Percentiles rank a stretch among this genome's conserved stretches.
These are phyloP conservation scores for Caiman crocodilus DNA, from an alignment of 2,797 vertebrate species.

Conservation along the genomic window DNA sequence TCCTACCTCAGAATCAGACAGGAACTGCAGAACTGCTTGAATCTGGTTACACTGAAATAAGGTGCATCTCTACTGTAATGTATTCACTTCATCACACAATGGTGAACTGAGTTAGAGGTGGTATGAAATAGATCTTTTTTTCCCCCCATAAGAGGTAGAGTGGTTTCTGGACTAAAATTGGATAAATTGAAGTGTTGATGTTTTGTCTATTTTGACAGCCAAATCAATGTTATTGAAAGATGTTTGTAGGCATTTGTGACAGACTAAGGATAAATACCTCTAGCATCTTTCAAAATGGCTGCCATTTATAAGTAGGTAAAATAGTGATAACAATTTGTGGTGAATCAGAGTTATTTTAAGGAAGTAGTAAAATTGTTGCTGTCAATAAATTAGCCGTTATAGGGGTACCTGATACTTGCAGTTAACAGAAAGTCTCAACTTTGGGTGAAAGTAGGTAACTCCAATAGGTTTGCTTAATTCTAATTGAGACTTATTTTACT, in stretches of 20 bases:
- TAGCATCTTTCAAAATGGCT: constrained; percentile 50
- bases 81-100: not conserved
- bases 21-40: not conserved
- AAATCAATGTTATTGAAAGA: constrained; percentile 68
- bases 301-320: constrained; percentile 1
- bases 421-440: not conserved
- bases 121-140: constrained; percentile 33
- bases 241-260: constrained; percentile 41
- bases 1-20: not conserved
- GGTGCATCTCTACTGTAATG: not conserved
- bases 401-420: not conserved
- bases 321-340: not conserved
- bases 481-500: not conserved
- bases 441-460: too few species aligned
- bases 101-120: constrained; percentile 36
- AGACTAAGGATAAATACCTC: constrained; percentile 53
- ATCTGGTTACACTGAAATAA: not conserved
- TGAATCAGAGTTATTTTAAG: constrained; percentile 40
- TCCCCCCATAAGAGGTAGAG: constrained; percentile 41
- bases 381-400: not conserved
- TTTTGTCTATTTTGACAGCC: constrained; percentile 64
- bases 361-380: not conserved
- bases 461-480: not conserved
- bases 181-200: constrained; percentile 55
- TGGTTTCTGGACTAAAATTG: constrained; percentile 60